phyloP scores from a whole-genome alignment of 2,888 invertebrate species.

The Chloroclysta siterata region DNA sequence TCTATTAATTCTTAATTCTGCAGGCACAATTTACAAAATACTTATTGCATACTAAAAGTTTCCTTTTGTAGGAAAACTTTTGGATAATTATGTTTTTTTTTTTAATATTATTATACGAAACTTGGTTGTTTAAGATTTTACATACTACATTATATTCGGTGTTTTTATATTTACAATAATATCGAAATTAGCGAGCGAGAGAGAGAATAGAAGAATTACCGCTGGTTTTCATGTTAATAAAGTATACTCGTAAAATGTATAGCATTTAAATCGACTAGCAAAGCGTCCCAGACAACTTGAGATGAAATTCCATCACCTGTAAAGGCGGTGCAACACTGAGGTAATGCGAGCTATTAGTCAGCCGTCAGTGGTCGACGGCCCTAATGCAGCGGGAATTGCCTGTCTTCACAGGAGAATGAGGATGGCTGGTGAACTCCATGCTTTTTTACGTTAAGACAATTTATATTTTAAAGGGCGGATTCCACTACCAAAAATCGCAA shows the following conservation, averaged over 20 bases:
- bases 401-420: constrained; percentile 26
- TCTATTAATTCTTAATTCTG: too few relatives aligned
- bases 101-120: too few relatives aligned
- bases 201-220: not conserved
- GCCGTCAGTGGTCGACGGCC: constrained; percentile 40
- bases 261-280: not conserved
- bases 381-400: constrained; percentile 46
- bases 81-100: too few relatives aligned
- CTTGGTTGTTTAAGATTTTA: too few relatives aligned
- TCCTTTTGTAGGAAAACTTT: too few relatives aligned
- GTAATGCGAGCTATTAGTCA: constrained; percentile 49
- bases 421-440: constrained; percentile 3
- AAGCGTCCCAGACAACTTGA: constrained; percentile 18
- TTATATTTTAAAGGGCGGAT: too few relatives aligned
- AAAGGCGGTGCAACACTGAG: constrained; percentile 35
- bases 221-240: not conserved
- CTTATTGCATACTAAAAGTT: too few relatives aligned
- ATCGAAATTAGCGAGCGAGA: too few relatives aligned
- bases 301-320: constrained; percentile 29
- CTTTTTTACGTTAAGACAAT: not conserved
- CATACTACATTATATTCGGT: too few relatives aligned
- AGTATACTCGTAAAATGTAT: not conserved
- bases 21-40: too few relatives aligned
- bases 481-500: too few relatives aligned
- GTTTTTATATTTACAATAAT: too few relatives aligned